Evolutionary conservation across 2,113 vertebrate genomes (phyloP).

Genomic region (Silurus meridionalis): DNA sequence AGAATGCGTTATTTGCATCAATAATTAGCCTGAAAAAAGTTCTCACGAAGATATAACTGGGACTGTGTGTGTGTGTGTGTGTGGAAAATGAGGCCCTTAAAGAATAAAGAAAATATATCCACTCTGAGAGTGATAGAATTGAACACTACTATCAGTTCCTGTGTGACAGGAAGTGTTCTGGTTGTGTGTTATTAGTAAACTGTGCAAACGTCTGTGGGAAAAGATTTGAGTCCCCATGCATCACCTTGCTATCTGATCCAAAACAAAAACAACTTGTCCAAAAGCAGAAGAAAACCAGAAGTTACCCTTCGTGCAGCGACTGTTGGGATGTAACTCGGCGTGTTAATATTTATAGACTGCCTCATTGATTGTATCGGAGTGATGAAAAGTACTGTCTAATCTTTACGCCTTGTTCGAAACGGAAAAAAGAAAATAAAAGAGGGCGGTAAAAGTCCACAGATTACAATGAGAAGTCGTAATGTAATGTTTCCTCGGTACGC

Average conservation of each 20-base stretch:
- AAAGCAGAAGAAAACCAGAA: constrained; percentile 1
- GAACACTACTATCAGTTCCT: constrained; percentile 51
- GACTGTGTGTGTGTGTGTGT: not conserved
- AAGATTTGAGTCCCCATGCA: constrained; percentile 5
- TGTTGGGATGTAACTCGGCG: too few species aligned
- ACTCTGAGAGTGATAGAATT: constrained; percentile 42
- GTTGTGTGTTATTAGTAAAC: constrained; percentile 41
- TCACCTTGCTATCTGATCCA: constrained; percentile 28
- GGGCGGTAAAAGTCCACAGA: not conserved
- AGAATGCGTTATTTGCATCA: not conserved
- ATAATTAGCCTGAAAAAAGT: not conserved
- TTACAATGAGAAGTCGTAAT: not conserved
- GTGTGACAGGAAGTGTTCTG: constrained; percentile 47
- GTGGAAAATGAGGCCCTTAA: constrained; percentile 43
- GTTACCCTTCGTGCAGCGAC: not conserved
- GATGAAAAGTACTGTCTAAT: not conserved
- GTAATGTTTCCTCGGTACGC: not conserved
- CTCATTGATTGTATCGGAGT: not conserved
- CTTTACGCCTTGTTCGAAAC: not conserved
- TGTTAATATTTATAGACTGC: not conserved
- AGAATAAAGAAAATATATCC: constrained; percentile 35
- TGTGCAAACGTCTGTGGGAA: constrained; percentile 3
- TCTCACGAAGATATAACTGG: not conserved
- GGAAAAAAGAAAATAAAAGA: not conserved
- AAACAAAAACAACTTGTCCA: constrained; percentile 28